phyloP scores from a whole-genome alignment of 2,797 vertebrate species.

The Tiaroga cobitis region DNA sequence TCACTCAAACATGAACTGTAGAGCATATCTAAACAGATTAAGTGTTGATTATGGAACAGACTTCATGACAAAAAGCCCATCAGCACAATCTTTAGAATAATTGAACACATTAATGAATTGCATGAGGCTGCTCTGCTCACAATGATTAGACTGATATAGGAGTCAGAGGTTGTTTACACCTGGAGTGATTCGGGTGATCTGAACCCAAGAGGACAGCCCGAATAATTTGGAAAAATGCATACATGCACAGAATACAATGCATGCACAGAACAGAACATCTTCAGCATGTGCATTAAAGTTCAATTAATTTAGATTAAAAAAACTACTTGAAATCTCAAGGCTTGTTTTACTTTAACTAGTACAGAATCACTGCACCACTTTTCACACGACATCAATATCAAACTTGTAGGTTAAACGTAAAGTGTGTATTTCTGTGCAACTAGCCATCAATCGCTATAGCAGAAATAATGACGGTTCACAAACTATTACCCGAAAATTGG shows the following conservation, averaged over 20 bases:
- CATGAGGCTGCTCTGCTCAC: neutral
- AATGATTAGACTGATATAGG: neutral
- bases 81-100: slow-evolving; percentile 5
- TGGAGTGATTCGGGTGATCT: neutral
- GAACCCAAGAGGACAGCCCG: neutral
- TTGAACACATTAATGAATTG: neutral
- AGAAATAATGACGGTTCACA: neutral
- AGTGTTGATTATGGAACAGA: slow-evolving; percentile 12
- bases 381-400: neutral
- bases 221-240: neutral
- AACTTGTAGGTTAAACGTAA: neutral
- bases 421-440: neutral
- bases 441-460: neutral
- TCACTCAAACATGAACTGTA: neutral
- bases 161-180: neutral
- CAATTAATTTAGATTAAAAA: neutral
- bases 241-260: neutral
- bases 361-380: neutral
- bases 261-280: neutral
- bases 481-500: neutral
- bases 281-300: neutral
- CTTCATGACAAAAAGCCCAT: neutral
- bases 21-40: neutral
- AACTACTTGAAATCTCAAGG: neutral
- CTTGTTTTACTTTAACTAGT: neutral